phyloP scores from a whole-genome alignment of 2,113 vertebrate species.

The Hypanus sabinus region DNA sequence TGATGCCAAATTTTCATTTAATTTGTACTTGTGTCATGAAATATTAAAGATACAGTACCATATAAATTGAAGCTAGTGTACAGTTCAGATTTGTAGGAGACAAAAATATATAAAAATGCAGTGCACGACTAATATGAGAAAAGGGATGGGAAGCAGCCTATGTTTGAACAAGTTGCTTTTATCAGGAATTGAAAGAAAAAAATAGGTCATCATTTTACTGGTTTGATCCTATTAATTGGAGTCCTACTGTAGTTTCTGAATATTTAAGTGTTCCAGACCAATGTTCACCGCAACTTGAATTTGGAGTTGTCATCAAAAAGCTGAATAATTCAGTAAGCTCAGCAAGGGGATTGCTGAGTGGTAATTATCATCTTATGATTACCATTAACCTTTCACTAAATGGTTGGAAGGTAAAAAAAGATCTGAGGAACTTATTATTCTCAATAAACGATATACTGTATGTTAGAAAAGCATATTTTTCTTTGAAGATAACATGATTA shows the following conservation, averaged over 20 bases:
- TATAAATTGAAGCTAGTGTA: background rate
- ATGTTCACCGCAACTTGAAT: background rate
- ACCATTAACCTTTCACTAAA: slow-evolving; percentile 13
- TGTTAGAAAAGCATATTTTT: background rate
- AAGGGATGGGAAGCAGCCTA: background rate
- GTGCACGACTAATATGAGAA: background rate
- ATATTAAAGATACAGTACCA: background rate
- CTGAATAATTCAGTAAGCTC: slow-evolving; percentile 24
- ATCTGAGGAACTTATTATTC: background rate
- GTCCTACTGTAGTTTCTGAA: background rate
- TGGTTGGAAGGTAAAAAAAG: background rate
- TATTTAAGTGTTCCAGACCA: background rate
- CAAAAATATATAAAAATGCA: background rate
- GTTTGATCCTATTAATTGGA: background rate
- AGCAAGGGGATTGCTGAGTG: background rate
- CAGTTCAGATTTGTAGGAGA: background rate
- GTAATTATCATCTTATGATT: slow-evolving; percentile 21
- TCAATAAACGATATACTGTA: background rate
- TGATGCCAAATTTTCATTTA: background rate
- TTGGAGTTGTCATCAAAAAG: background rate
- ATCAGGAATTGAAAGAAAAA: background rate
- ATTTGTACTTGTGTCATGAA: background rate
- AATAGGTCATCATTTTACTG: background rate
- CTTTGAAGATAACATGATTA: background rate
- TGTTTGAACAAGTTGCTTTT: background rate